Evolutionary conservation across 2,888 invertebrate genomes (phyloP), one percentile per base, ranked within the genome.

Genomic region (Uropetala carovei): DNA sequence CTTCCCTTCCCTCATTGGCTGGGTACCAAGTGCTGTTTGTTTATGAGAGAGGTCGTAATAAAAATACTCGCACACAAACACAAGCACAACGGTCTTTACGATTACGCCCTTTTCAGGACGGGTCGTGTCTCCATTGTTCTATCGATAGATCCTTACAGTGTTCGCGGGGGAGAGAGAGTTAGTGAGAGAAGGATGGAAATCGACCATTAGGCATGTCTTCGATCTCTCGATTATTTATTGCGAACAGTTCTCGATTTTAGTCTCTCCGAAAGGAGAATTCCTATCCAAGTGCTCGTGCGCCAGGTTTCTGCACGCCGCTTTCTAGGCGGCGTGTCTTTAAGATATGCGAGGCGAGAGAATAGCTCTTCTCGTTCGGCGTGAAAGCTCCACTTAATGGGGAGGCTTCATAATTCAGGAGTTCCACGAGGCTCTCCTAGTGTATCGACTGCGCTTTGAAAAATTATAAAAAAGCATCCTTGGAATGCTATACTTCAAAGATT

Each of bases 31-130:
- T 75, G 75, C 75, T 27, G 75, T 75, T 75, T 75, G 75, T 75
- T 75, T 75, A 75, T 75, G 75, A 75, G 75, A 22, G 27, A 75
- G 22, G 75, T 22, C 22, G 18, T 27, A 75, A 75, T 75, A 75
- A 75, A 75, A 75, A 75, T 75, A 75, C 22, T 75, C 75, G 18
- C 18, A n/a, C 68, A n/a, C 68, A 68, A 68, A 68, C n/a, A 75
- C 75, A 27, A 75, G 27, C 75, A n/a, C 75, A 18, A 68, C 43
- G 43, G n/a, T 68, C 68, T 75, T 75, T 75, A 75, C 75, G 75
- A 75, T 75, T 75, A 75, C 75, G 75, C 75, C 75, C 68, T 68
- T n/a, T 68, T n/a, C 75, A 75, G 75, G 75, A 75, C 75, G 75
- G 75, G 75, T 75, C 75, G 75, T 75, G 75, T 75, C 75, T 75